Evolutionary conservation across 1,140 invertebrate genomes (phyloP), one percentile per base, ranked within the genome.

Genomic region (Polypedilum pembai): DNA sequence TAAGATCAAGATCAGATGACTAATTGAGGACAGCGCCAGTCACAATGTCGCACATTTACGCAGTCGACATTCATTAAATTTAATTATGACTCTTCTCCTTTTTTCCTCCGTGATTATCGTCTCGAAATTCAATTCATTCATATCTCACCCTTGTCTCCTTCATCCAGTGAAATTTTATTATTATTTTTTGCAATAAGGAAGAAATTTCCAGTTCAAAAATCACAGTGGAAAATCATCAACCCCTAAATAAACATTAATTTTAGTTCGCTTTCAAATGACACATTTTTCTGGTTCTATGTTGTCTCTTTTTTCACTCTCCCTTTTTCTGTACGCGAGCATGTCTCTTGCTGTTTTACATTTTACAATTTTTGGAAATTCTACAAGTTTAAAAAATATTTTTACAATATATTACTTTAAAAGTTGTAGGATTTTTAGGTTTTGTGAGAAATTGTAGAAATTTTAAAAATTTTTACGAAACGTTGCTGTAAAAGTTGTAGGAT

Each of bases 171-270:
- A 56, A 56, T n/a, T n/a, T 56, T 56, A 56, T 56, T 45, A 10
- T 15, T 56, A 56, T 56, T 56, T 56, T 56, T 15, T n/a, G 12
- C 45, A 15, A 56, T n/a, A 12, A n/a, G 45, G 12, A 56, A n/a
- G 45, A n/a, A 56, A n/a, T 56, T 56, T 56, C 45, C 45, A 56
- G n/a, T 56, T 56, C 45, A 69, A 21, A 69, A 69, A 69, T 69
- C 65, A 69, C 17, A 69, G 65, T 18, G 65, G 65, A 69, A 69
- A 69, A 69, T 69, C 65, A 18, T 69, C 20, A 18, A 18, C 17
- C 65, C 17, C 20, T 69, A 69, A 69, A 10, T 21, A 69, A 69
- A 69, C 65, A 69, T 69, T 69, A 69, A 69, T 69, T 69, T 56
- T 18, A 10, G 8, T 18, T 21, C 20, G 17, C 20, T 69, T 69